A percentile compares a stretch with the other conserved stretches of the same genome.
Evolutionary conservation across 2,113 vertebrate species (phyloP).

Genomic region (Chinchilla lanigera): DNA sequence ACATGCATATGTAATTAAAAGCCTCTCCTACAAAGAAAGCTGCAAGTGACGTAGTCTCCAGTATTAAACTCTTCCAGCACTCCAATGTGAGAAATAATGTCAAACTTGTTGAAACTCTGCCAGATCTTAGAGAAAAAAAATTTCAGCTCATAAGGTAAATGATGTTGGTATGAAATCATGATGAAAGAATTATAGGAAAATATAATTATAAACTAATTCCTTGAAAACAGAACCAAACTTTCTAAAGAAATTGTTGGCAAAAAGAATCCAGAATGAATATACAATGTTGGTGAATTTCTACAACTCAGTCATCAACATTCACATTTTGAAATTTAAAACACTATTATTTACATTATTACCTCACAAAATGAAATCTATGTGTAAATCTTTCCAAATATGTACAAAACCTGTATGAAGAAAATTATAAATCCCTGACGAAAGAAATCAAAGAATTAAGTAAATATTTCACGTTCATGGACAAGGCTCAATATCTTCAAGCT

Average conservation of each 20-base stretch:
- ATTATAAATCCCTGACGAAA: background rate
- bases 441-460: background rate
- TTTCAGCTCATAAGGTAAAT: background rate
- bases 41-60: background rate
- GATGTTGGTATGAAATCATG: background rate
- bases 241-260: constrained; percentile 24
- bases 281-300: background rate
- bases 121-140: background rate
- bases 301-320: background rate
- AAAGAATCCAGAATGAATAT: background rate
- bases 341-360: background rate
- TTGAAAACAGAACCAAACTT: background rate
- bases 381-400: background rate
- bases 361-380: background rate
- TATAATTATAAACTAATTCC: background rate
- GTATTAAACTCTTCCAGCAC: background rate
- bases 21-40: background rate
- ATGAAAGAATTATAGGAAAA: background rate
- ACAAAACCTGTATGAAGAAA: background rate
- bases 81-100: background rate
- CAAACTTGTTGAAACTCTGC: background rate
- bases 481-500: background rate
- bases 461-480: background rate
- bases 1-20: constrained; percentile 11
- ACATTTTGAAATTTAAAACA: background rate